Percentiles rank a stretch among this genome's conserved stretches.
These are phyloP conservation scores for Zygaena filipendulae DNA, from an alignment of 2,888 invertebrate genomes.

Conservation along the genomic window DNA sequence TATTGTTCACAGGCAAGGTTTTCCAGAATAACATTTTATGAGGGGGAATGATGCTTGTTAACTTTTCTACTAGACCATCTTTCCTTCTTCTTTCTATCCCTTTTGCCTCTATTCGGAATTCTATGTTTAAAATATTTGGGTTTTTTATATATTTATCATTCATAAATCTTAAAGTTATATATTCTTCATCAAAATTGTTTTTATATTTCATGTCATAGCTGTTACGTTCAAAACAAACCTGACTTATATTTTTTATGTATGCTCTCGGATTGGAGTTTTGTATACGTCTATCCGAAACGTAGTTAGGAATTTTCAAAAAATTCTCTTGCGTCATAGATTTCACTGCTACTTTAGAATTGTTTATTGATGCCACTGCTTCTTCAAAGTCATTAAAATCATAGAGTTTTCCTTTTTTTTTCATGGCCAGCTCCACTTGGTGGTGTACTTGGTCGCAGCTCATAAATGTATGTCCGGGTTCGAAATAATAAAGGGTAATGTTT, in stretches of 20 bases:
- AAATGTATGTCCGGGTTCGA: conserved; percentile 20
- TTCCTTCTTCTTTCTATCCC: conserved; percentile 12
- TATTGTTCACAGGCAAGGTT: conserved; percentile 13
- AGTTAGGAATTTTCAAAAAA: conserved; percentile 17
- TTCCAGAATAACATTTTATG: conserved; percentile 18
- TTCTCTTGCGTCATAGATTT: conserved; percentile 11
- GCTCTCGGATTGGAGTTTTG: conserved; percentile 18
- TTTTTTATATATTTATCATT: conserved; percentile 17
- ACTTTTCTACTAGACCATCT: conserved; percentile 7
- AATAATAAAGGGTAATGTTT: conserved; percentile 14
- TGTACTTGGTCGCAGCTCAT: conserved; percentile 19
- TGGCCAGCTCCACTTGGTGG: conserved; percentile 16
- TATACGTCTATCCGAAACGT: conserved; percentile 17
- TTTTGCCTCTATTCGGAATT: conserved; percentile 13
- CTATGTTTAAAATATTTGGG: conserved; percentile 9
- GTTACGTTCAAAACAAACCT: conserved; percentile 14
- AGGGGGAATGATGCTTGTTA: conserved; percentile 12
- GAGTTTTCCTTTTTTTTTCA: conserved; percentile 17
- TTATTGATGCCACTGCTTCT: conserved; percentile 14
- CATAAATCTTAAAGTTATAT: conserved; percentile 15
- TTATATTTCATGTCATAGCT: conserved; percentile 16
- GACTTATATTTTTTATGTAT: conserved; percentile 17
- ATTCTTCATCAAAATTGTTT: conserved; percentile 15
- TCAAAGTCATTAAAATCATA: conserved; percentile 18
- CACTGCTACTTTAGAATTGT: conserved; percentile 13